A percentile compares a stretch with the other conserved stretches of the same genome.
These are phyloP conservation scores for Scaptomyza polygonia DNA, from an alignment of 2,888 invertebrate genomes.

Conservation along the genomic window DNA sequence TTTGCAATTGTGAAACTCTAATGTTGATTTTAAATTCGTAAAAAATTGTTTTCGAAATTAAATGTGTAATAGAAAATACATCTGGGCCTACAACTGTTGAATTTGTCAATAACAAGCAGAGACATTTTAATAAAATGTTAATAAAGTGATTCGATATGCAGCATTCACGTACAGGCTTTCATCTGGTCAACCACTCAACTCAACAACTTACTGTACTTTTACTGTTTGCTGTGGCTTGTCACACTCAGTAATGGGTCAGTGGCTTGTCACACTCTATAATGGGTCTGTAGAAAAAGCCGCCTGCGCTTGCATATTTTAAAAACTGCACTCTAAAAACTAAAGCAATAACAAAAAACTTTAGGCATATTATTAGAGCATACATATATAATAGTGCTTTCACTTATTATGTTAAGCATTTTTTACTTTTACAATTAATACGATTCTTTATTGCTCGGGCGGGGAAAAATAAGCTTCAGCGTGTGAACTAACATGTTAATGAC, in stretches of 20 bases:
- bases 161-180: not conserved
- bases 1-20: not conserved
- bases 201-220: not conserved
- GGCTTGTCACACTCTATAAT: conserved; percentile 1
- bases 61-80: no score
- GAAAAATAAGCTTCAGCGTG: conserved; percentile 32
- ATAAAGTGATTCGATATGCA: no score
- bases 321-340: not conserved
- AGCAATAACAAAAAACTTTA: not conserved
- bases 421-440: not conserved
- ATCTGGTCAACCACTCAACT: not conserved
- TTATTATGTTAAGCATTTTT: conserved; percentile 9
- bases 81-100: no score
- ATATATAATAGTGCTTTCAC: not conserved
- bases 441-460: not conserved
- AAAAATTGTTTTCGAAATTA: no score
- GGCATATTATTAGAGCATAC: conserved; percentile 1
- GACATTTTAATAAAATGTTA: no score
- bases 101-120: no score
- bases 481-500: conserved; percentile 43
- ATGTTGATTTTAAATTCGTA: no score
- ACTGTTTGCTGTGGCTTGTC: not conserved
- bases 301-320: conserved; percentile 19
- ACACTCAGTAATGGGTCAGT: conserved; percentile 5
- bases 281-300: conserved; percentile 8